These are phyloP conservation scores for Heteromormyrus szaboi DNA, from an alignment of 2,797 vertebrate species.

Conservation along the genomic window DNA sequence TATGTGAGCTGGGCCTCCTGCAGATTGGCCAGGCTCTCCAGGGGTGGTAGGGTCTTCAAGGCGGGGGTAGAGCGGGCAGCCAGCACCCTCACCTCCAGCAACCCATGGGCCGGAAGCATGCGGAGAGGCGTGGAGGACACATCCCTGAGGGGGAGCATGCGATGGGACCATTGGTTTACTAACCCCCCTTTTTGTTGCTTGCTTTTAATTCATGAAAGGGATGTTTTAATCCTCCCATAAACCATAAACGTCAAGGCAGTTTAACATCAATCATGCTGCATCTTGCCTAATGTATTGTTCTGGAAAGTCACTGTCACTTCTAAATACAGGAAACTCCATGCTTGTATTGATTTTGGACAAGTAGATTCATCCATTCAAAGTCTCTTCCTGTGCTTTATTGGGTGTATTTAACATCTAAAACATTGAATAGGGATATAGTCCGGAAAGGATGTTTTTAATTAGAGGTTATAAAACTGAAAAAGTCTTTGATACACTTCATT, in stretches of 20 bases:
- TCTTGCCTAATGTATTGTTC: neutral
- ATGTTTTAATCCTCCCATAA: neutral
- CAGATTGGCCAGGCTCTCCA: conserved; percentile 71
- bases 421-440: neutral
- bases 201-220: neutral
- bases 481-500: neutral
- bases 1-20: conserved; percentile 83
- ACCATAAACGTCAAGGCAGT: neutral
- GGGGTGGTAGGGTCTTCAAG: conserved; percentile 83
- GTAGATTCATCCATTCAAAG: neutral
- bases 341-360: neutral
- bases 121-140: conserved; percentile 80
- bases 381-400: neutral
- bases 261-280: neutral
- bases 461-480: conserved; percentile 1
- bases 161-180: neutral
- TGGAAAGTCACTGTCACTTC: neutral
- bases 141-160: conserved; percentile 62
- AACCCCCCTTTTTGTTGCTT: neutral
- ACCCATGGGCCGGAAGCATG: conserved; percentile 70
- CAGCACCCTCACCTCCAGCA: conserved; percentile 75
- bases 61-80: conserved; percentile 69
- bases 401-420: neutral
- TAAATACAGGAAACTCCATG: neutral
- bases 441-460: neutral